These are phyloP conservation scores for Drosophila parvula DNA, from an alignment of 1,140 invertebrate species.

Conservation along the genomic window DNA sequence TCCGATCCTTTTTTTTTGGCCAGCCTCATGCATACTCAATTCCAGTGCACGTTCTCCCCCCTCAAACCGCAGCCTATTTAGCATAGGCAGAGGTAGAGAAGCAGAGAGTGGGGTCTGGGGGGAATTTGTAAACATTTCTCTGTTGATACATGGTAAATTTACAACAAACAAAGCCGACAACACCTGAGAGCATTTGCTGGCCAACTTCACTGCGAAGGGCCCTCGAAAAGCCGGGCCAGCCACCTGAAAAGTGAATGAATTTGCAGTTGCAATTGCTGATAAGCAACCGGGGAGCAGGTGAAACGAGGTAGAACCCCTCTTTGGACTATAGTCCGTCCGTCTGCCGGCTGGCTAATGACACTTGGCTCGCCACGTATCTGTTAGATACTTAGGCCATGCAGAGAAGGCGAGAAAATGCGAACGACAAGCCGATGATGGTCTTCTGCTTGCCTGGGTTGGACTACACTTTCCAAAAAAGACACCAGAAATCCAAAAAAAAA, in stretches of 20 bases:
- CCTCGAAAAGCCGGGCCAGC: constrained; percentile 12
- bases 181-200: constrained; percentile 22
- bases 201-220: constrained; percentile 26
- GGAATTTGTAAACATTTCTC: constrained; percentile 57
- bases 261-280: constrained; percentile 30
- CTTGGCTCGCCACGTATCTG: constrained; percentile 4
- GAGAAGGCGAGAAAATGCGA: neutral
- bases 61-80: constrained; percentile 35
- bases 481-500: no score
- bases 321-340: neutral
- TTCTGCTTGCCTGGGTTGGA: neutral
- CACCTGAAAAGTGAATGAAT: constrained; percentile 30
- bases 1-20: constrained; percentile 18
- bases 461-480: neutral
- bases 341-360: constrained; percentile 20
- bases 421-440: constrained; percentile 10
- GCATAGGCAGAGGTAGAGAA: constrained; percentile 15
- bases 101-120: neutral
- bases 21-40: constrained; percentile 63
- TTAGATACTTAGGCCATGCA: neutral
- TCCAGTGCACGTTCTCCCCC: constrained; percentile 36
- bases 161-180: constrained; percentile 30
- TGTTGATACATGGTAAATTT: constrained; percentile 40
- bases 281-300: constrained; percentile 15
- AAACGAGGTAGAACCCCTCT: constrained; percentile 4